Conservation (phyloP, 2,797 vertebrate species). For the Smutsia gigantea region DNA sequence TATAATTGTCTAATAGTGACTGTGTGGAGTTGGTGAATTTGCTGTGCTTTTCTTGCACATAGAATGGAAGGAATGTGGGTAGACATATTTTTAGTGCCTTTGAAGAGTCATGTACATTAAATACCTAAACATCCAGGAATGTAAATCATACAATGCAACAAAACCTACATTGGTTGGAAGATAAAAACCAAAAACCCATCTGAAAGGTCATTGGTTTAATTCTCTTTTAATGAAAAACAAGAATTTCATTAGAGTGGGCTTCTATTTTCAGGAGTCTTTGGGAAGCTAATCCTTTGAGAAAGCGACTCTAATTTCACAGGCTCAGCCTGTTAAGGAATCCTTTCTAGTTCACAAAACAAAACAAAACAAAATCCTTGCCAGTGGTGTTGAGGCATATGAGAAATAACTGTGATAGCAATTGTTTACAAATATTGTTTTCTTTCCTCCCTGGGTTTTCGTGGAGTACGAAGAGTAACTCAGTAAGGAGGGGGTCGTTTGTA, state of each 20-base stretch:
- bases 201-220: slow-evolving; percentile 44
- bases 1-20: background rate
- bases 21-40: background rate
- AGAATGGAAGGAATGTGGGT: background rate
- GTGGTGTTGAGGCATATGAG: background rate
- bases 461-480: background rate
- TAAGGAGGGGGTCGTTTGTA: fast-evolving
- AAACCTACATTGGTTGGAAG: background rate
- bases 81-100: background rate
- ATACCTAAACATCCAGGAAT: background rate
- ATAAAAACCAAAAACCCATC: background rate
- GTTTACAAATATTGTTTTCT: background rate
- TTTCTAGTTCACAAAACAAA: slow-evolving; percentile 18
- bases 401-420: background rate
- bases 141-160: background rate
- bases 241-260: slow-evolving; percentile 7
- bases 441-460: background rate
- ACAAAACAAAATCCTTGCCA: background rate
- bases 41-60: background rate
- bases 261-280: slow-evolving; percentile 34
- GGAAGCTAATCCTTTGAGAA: slow-evolving; percentile 54
- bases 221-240: slow-evolving; percentile 71
- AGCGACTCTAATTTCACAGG: slow-evolving; percentile 28
- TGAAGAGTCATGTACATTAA: background rate
- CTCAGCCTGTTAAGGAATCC: slow-evolving; percentile 1